Conservation (phyloP, 1,140 invertebrate species). For the Drosophila rufa region DNA sequence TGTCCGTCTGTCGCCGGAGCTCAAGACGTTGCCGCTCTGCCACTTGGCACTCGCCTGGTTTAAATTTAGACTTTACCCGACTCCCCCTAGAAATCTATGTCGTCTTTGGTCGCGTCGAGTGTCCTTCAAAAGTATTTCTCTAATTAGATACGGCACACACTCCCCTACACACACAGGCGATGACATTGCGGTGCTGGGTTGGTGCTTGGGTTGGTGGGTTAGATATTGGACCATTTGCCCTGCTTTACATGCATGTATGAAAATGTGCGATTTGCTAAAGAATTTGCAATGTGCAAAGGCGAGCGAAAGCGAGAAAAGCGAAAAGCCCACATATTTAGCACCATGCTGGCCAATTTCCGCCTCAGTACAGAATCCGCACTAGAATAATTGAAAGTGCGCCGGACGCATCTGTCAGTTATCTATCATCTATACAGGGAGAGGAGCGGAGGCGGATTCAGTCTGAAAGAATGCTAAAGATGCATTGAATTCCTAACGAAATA, state of each 20-base stretch:
- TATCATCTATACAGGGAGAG: constrained; percentile 21
- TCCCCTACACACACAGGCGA: constrained; percentile 21
- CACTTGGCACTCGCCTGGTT: constrained; percentile 56
- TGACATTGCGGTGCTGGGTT: constrained; percentile 38
- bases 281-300: constrained; percentile 44
- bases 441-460: not conserved
- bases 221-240: constrained; percentile 50
- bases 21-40: constrained; percentile 44
- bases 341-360: constrained; percentile 45
- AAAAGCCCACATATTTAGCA: constrained; percentile 39
- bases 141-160: constrained; percentile 72
- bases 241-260: constrained; percentile 58
- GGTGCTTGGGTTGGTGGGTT: not conserved
- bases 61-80: constrained; percentile 59
- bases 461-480: not conserved
- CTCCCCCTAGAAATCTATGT: constrained; percentile 51
- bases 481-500: not conserved
- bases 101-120: constrained; percentile 66
- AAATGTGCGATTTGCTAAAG: constrained; percentile 59
- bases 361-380: constrained; percentile 2
- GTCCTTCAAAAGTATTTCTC: constrained; percentile 83
- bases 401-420: constrained; percentile 50
- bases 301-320: constrained; percentile 7
- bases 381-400: constrained; percentile 48
- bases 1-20: constrained; percentile 9